These are phyloP conservation scores for Gisinianus flammeolus DNA, from an alignment of 2,888 invertebrate genomes.

Conservation along the genomic window DNA sequence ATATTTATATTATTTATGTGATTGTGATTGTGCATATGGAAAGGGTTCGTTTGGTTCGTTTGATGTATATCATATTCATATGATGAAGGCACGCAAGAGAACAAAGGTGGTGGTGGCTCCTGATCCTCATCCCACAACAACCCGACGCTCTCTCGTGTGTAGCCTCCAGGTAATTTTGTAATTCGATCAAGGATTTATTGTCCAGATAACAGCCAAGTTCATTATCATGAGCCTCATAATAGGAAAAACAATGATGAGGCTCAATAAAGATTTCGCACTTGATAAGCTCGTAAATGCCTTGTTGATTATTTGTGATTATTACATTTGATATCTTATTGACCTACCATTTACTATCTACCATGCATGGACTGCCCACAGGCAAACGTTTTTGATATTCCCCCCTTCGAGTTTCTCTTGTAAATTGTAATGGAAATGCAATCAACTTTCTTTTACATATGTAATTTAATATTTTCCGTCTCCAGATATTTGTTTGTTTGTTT, in stretches of 20 bases:
- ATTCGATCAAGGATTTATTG: constrained; percentile 25
- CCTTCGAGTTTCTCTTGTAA: background rate
- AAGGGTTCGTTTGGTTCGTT: too few species aligned
- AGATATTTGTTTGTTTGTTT: too few species aligned
- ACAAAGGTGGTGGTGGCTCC: too few species aligned
- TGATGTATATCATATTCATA: too few species aligned
- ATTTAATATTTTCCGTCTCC: too few species aligned
- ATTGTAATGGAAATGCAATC: background rate
- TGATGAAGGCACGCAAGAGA: too few species aligned
- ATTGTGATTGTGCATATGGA: too few species aligned
- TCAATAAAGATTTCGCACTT: constrained; percentile 45
- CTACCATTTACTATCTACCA: too few species aligned
- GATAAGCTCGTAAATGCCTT: constrained; percentile 35
- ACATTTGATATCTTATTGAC: constrained; percentile 25
- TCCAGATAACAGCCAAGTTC: constrained; percentile 10
- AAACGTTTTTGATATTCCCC: background rate
- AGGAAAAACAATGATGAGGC: background rate
- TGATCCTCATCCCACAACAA: too few species aligned
- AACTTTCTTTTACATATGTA: too few species aligned
- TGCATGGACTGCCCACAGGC: background rate
- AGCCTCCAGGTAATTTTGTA: background rate
- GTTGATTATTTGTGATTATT: constrained; percentile 28
- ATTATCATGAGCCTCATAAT: constrained; percentile 23
- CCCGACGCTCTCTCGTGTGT: too few species aligned
- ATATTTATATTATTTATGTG: too few species aligned